Base-by-base conservation (phyloP, 1,140 invertebrate species). In the Tetraneura akinire region DNA sequence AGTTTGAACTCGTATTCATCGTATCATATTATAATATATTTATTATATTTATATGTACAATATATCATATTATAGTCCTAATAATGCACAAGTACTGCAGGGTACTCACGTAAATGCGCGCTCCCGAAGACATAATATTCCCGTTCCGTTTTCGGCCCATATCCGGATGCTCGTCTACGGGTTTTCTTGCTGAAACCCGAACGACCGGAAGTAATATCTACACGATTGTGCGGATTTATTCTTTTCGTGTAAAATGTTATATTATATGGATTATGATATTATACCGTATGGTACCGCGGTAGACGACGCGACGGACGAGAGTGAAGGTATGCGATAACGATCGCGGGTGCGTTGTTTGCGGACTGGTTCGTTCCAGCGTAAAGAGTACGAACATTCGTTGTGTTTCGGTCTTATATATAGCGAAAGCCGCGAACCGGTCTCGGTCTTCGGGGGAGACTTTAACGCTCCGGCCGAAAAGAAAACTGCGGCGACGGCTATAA, bases 321-420 rank as follows among this genome's bases (percentile, higher is more conserved):
- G 71, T 23, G 70, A 73, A 51, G n/a, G 74, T 62, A 29, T 47
- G 37, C 13, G 37, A 78, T 78, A 47, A 78, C 51, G 45, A 78
- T 78, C 74, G 53, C 74, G 55, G 55, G 21, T 47, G 55, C 55
- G 74, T 62, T 78, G 74, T 78, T 78, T 78, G 74, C 74, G 74
- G 74, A 78, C 74, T 60, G 74, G 74, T 78, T 29, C n/a, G 74
- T 78, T 60, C 55, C 74, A 55, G 74, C 55, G 74, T 47, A 62
- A 78, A 78, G 74, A 78, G 37, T 57, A 62, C 55, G 55, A 62
- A 60, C 32, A 32, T 6, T 26, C 26, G n/a, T 8, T 8, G 74
- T 13, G 37, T 55, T 18, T 57, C 32, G 53, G 37, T 78, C 74
- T 78, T 78, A 78, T 78, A 71, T 71, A 78, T 74, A 57, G 74